Conservation (phyloP, 2,797 vertebrate genomes). For the Heteromormyrus szaboi region DNA sequence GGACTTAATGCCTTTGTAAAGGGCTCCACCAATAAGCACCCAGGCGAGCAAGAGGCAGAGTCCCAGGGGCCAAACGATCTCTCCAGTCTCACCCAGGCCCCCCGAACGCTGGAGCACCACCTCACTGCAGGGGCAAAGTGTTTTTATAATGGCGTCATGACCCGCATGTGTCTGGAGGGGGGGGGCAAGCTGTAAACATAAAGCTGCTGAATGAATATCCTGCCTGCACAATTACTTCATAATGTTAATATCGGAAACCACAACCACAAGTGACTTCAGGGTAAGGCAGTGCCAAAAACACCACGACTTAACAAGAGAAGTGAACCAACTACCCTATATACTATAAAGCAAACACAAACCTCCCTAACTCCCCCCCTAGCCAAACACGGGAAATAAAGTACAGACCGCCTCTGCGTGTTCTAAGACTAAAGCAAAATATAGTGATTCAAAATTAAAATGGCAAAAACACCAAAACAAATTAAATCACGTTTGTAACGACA, state of each 20-base stretch:
- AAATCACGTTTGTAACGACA: background rate
- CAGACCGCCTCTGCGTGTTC: background rate
- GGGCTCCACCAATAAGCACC: slow-evolving; percentile 65
- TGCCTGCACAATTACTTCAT: background rate
- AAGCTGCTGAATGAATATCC: background rate
- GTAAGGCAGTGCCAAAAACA: background rate
- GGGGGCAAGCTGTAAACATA: too few species aligned
- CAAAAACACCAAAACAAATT: background rate
- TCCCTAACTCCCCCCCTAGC: background rate
- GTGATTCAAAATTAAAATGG: background rate
- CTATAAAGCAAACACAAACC: background rate
- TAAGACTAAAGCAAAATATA: background rate
- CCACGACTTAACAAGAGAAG: background rate
- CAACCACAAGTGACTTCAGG: background rate
- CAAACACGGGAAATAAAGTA: background rate
- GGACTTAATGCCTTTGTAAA: slow-evolving; percentile 91
- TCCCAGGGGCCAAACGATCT: slow-evolving; percentile 85
- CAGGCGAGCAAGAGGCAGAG: slow-evolving; percentile 84
- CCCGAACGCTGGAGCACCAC: slow-evolving; percentile 73
- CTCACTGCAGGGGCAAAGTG: slow-evolving; percentile 50
- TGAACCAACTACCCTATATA: background rate
- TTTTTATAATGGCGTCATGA: background rate
- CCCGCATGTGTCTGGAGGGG: background rate
- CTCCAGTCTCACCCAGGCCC: slow-evolving; percentile 76
- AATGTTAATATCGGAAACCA: background rate